Evolutionary conservation across 2,888 invertebrate genomes (phyloP), one percentile per base, ranked within the genome.

Genomic region (Pogonocherus hispidulus): DNA sequence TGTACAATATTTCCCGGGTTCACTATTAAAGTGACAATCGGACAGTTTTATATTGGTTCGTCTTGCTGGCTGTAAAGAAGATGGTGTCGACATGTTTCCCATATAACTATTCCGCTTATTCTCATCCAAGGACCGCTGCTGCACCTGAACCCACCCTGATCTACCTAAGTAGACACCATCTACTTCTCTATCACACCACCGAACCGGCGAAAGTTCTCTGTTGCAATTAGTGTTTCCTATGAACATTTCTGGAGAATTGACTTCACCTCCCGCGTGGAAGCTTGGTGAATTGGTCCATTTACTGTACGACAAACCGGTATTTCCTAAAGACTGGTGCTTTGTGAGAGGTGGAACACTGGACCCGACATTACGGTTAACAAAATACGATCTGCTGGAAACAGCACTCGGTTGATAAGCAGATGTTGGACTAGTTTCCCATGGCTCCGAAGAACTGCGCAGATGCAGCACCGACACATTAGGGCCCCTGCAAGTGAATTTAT

Each of bases 91-190:
- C 79, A 67, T 47, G 18, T 71, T 74, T 6, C 66, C 52, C 18
- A 75, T 84, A 75, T 86, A 86, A 69, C 79, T 84, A 5, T 75
- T 80, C 51, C 86, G 82, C 4, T 32, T 84, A 71, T 86, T 87
- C 57, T 88, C 89, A 73, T 89, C 89, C 22, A 89, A 76, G 0
- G 88, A 88, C 49, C 88, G 80, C 71, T 89, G 89, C 69, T 89
- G 89, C 1, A 89, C 89, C 79, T 88, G 86, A 1, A 89, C 89
- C 89, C 89, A 89, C 5, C 88, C 89, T 0, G 88, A 88, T 66
- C 88, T 83, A 1, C 89, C 89, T 16, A 89, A 79, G 75, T 88
- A 89, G 2, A 89, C 89, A 0, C 89, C 89, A 72, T 89, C 89
- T 4, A 89, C 89, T 80, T 89, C 89, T 5, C 88, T 82, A 73